Percentiles rank a stretch among this genome's conserved stretches.
phyloP scores from a whole-genome alignment of 2,888 invertebrate species.

The Eupeodes luniger region DNA sequence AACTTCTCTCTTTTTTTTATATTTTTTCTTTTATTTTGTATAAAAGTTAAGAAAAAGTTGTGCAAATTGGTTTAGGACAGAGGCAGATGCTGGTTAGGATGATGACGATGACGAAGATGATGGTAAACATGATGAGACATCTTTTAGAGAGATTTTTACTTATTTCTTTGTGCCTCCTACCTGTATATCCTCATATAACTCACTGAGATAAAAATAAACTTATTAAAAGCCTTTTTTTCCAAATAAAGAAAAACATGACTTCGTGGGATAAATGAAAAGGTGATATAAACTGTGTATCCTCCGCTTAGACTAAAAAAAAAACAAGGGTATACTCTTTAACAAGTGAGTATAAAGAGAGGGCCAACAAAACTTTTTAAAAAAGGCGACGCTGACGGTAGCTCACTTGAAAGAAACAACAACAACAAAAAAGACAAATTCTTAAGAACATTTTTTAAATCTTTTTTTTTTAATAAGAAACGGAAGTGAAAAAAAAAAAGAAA shows the following conservation, averaged over 20 bases:
- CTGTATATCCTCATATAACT: too few relatives aligned
- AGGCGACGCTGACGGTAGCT: not conserved
- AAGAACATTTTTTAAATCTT: not conserved
- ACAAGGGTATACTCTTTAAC: not conserved
- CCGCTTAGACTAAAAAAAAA: not conserved
- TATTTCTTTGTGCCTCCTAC: not conserved
- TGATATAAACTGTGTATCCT: slow-evolving; percentile 1
- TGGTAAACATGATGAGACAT: slow-evolving; percentile 34
- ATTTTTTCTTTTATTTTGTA: slow-evolving; percentile 1
- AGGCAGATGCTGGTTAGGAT: slow-evolving; percentile 7
- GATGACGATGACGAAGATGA: slow-evolving; percentile 21
- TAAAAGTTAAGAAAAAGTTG: slow-evolving; percentile 44
- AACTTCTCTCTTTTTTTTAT: not conserved
- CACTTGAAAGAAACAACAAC: not conserved
- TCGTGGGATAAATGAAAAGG: slow-evolving; percentile 32
- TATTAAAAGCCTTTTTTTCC: slow-evolving; percentile 45
- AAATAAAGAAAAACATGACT: not conserved
- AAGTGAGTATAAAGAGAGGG: not conserved
- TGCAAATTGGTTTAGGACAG: slow-evolving; percentile 65
- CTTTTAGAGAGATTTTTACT: not conserved
- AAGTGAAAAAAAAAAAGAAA: not conserved
- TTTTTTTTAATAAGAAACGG: not conserved
- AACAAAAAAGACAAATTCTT: not conserved
- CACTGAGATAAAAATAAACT: slow-evolving; percentile 53
- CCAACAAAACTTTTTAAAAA: not conserved